Percentiles rank a stretch among this genome's conserved stretches.
phyloP scores from a whole-genome alignment of 2,797 vertebrate species.

The Coracias cyanogaster region DNA sequence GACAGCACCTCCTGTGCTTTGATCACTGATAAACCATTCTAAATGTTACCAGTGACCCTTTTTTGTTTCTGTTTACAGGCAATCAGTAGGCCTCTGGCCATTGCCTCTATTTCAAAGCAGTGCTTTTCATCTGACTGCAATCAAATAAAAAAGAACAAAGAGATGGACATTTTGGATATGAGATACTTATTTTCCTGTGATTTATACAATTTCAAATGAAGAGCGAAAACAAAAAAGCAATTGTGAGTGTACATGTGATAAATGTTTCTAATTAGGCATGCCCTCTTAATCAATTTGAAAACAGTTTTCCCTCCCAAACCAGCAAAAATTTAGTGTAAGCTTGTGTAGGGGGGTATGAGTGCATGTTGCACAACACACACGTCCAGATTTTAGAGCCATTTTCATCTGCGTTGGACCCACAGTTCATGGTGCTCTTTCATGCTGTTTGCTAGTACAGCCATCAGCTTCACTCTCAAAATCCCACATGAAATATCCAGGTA shows the following conservation, averaged over 20 bases:
- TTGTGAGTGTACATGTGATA: conserved; percentile 40
- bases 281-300: conserved; percentile 44
- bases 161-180: conserved; percentile 54
- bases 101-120: conserved; percentile 88
- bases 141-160: conserved; percentile 77
- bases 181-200: conserved; percentile 55
- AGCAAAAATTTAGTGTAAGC: not conserved
- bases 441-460: not conserved
- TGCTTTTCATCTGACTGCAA: conserved; percentile 89
- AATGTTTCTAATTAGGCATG: conserved; percentile 52
- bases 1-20: conserved; percentile 81
- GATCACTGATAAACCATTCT: conserved; percentile 81
- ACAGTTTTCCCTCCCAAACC: not conserved
- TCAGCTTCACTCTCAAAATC: not conserved
- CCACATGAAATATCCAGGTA: not conserved
- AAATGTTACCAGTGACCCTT: conserved; percentile 82
- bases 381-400: not conserved
- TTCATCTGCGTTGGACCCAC: not conserved
- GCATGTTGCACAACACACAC: not conserved
- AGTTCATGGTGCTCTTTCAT: not conserved
- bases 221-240: conserved; percentile 4
- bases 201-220: conserved; percentile 7
- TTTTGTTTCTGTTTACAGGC: conserved; percentile 75
- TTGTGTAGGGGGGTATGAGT: not conserved
- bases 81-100: conserved; percentile 82